Evolutionary conservation across 2,888 invertebrate genomes (phyloP).

Genomic region (Leucania comma): DNA sequence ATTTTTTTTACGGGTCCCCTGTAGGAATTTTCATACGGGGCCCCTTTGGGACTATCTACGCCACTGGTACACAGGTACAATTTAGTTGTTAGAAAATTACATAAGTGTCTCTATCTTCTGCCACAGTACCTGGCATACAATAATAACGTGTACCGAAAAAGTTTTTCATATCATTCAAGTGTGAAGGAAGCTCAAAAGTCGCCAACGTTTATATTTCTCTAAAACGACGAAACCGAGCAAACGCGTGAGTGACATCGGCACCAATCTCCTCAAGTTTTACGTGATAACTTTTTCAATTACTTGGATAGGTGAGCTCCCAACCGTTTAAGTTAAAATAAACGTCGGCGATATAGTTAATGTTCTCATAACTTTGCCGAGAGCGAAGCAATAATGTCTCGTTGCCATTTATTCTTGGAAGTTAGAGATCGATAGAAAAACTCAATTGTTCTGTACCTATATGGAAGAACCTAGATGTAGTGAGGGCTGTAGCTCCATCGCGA

Average conservation of each 20-base stretch:
- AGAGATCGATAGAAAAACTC: slow-evolving; percentile 27
- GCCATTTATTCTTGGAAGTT: slow-evolving; percentile 50
- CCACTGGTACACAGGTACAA: no score
- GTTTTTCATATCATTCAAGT: slow-evolving; percentile 29
- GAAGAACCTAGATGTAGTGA: neutral
- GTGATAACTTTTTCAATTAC: slow-evolving; percentile 80
- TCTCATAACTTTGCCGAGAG: slow-evolving; percentile 45
- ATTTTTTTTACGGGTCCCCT: no score
- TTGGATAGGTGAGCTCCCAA: slow-evolving; percentile 65
- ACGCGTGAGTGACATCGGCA: slow-evolving; percentile 73
- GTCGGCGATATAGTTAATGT: slow-evolving; percentile 57
- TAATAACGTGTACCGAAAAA: slow-evolving; percentile 24
- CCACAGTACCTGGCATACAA: no score
- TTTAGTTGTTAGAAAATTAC: no score
- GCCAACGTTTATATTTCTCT: slow-evolving; percentile 58
- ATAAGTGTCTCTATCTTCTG: no score
- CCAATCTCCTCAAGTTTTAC: slow-evolving; percentile 76
- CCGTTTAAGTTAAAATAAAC: slow-evolving; percentile 61
- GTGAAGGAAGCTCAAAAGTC: slow-evolving; percentile 32
- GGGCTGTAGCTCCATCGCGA: no score
- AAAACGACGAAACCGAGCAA: slow-evolving; percentile 65
- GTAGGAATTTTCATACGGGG: no score
- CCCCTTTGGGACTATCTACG: no score
- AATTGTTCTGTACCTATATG: neutral
- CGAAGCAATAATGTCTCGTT: slow-evolving; percentile 49